Conservation (phyloP, 2,888 invertebrate species). For the Watsonalla binaria region DNA sequence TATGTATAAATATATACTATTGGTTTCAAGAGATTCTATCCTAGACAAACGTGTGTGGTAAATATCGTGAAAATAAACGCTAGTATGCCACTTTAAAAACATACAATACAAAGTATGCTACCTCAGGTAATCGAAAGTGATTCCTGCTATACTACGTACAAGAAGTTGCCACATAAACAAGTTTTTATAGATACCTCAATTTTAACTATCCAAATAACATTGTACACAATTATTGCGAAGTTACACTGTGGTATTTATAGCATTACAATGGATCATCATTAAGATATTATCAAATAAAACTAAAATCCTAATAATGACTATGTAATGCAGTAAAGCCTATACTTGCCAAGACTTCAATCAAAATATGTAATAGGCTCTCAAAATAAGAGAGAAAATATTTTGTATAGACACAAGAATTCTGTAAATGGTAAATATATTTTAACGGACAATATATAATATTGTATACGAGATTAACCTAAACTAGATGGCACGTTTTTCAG, state of each 20-base stretch:
- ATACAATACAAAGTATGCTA: conserved; percentile 8
- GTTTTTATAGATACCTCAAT: conserved; percentile 34
- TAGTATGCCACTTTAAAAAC: not conserved
- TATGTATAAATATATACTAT: not conserved
- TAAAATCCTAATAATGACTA: conserved; percentile 42
- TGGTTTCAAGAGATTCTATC: not conserved
- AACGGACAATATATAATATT: conserved; percentile 80
- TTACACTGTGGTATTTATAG: conserved; percentile 44
- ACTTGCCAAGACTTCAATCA: conserved; percentile 33
- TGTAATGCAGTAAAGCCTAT: conserved; percentile 37
- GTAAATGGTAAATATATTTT: conserved; percentile 80
- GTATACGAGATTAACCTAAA: conserved; percentile 80
- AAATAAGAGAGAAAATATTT: conserved; percentile 80
- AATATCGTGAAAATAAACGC: not conserved
- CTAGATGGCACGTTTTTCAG: conserved; percentile 78
- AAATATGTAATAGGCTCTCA: conserved; percentile 77
- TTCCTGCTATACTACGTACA: conserved; percentile 45
- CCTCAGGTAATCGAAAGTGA: conserved; percentile 17
- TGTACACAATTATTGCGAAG: conserved; percentile 66
- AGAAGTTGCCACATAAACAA: conserved; percentile 65
- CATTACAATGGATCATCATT: conserved; percentile 38
- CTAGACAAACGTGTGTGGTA: not conserved
- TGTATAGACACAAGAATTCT: conserved; percentile 79
- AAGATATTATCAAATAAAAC: conserved; percentile 32
- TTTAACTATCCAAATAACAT: conserved; percentile 54